These are phyloP conservation scores for Asbolus verrucosus DNA, from an alignment of 1,140 invertebrate genomes.

Conservation along the genomic window DNA sequence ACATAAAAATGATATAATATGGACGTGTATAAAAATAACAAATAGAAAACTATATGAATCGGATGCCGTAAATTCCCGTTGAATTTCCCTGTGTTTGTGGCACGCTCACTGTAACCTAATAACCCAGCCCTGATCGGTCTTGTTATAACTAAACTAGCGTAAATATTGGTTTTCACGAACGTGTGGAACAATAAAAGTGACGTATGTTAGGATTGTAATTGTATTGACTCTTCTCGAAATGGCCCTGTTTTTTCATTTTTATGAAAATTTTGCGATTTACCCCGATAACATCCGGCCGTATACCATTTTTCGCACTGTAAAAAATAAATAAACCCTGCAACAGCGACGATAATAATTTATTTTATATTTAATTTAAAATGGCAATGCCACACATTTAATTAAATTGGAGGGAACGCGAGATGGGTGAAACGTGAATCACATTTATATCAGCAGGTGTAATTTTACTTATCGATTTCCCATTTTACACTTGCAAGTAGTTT, in stretches of 20 bases:
- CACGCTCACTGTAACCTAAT: conserved; percentile 46
- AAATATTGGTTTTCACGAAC: conserved; percentile 49
- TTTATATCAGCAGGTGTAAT: conserved; percentile 29
- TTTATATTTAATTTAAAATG: conserved; percentile 33
- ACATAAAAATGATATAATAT: conserved; percentile 34
- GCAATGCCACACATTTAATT: conserved; percentile 22
- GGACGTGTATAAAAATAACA: conserved; percentile 31
- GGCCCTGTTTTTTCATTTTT: conserved; percentile 13
- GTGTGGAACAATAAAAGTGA: conserved; percentile 46
- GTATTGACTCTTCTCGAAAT: conserved; percentile 38
- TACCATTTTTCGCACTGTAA: too few relatives aligned
- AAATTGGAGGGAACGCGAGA: conserved; percentile 31
- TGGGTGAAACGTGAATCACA: conserved; percentile 30
- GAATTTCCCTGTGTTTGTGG: conserved; percentile 46
- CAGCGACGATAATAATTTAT: conserved; percentile 9
- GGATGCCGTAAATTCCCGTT: conserved; percentile 42
- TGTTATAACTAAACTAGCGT: conserved; percentile 49
- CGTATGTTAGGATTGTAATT: conserved; percentile 46
- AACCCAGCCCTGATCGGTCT: conserved; percentile 45
- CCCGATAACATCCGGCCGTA: background rate
- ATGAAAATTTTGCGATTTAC: conserved; percentile 11
- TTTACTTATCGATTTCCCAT: conserved; percentile 24
- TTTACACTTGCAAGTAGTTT: conserved; percentile 26
- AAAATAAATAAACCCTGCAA: too few relatives aligned
- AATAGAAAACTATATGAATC: conserved; percentile 45